These are phyloP conservation scores for Ophion ventricosus DNA, from an alignment of 2,888 invertebrate species.

Conservation along the genomic window DNA sequence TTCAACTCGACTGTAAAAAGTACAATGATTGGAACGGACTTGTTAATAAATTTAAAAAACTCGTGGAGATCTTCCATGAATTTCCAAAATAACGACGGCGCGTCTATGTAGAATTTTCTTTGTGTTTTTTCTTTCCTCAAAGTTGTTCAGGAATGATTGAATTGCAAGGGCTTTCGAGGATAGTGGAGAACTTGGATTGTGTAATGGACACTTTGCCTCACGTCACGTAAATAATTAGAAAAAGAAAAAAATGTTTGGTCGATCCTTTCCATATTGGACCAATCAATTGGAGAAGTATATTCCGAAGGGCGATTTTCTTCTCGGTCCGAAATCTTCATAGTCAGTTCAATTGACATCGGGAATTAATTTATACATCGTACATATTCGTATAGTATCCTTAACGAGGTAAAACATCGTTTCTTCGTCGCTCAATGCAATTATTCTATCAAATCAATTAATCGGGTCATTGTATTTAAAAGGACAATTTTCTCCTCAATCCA, in stretches of 20 bases:
- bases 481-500: not conserved
- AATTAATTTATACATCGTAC: slow-evolving; percentile 23
- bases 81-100: slow-evolving; percentile 40
- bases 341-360: slow-evolving; percentile 2
- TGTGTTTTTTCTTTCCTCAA: not conserved
- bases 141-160: not conserved
- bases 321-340: slow-evolving; percentile 11
- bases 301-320: not conserved
- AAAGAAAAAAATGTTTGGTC: not conserved
- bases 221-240: not conserved
- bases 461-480: not conserved
- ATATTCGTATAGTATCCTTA: not conserved
- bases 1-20: slow-evolving; percentile 14
- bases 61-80: slow-evolving; percentile 49
- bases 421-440: not conserved
- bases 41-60: not conserved
- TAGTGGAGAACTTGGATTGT: not conserved
- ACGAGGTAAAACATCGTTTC: not conserved
- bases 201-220: not conserved
- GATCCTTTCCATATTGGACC: not conserved
- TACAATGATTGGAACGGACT: slow-evolving; percentile 39
- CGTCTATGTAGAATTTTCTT: slow-evolving; percentile 31
- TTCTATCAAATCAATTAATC: not conserved
- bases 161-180: not conserved
- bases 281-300: not conserved